Percentiles rank a stretch among this genome's conserved stretches.
phyloP scores from a whole-genome alignment of 2,113 vertebrate genomes.

The Apaloderma vittatum region DNA sequence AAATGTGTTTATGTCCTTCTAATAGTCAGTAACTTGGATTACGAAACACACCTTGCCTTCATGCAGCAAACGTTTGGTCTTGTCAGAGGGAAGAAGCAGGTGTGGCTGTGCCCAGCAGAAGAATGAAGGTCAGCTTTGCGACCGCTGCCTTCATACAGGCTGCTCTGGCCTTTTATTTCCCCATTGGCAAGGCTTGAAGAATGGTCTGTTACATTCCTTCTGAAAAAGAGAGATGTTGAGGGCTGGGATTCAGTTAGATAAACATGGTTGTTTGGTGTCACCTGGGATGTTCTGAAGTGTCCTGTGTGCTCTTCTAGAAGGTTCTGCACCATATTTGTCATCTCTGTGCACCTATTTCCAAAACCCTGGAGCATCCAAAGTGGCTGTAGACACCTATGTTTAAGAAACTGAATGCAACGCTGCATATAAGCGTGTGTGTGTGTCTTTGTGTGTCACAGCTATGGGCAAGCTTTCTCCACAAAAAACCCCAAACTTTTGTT shows the following conservation, averaged over 20 bases:
- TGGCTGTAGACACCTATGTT: background rate
- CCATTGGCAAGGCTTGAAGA: background rate
- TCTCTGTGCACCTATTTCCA: background rate
- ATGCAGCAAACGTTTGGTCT: background rate
- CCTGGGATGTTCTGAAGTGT: background rate
- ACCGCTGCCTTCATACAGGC: background rate
- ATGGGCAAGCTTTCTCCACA: background rate
- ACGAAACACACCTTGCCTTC: background rate
- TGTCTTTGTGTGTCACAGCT: background rate
- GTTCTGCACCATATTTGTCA: background rate
- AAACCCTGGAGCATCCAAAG: background rate
- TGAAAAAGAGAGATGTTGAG: background rate
- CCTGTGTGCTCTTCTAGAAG: background rate
- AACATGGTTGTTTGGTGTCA: background rate
- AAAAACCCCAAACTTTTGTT: background rate
- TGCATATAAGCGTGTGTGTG: background rate
- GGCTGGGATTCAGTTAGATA: background rate
- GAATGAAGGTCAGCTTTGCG: rapidly evolving
- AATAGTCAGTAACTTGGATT: background rate
- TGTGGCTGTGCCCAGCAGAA: rapidly evolving
- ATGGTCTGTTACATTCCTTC: background rate
- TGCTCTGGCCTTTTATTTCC: background rate
- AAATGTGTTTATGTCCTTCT: background rate
- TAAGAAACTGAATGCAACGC: background rate
- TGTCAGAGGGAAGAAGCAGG: background rate